Conservation (phyloP, 2,888 invertebrate genomes). For the Isoperla grammatica region DNA sequence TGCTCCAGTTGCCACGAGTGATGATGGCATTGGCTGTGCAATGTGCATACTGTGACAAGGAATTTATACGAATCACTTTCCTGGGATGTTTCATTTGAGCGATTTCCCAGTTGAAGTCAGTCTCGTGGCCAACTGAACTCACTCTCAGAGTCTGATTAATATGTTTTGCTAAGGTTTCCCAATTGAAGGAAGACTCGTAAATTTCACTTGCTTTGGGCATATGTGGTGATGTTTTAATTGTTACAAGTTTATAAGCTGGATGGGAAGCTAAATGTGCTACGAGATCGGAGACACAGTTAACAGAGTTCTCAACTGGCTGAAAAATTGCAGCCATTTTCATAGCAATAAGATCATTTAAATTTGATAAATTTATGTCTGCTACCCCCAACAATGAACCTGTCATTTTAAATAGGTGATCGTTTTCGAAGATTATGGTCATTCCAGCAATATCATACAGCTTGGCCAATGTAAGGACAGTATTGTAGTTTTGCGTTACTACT, state of each 20-base stretch:
- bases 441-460: slow-evolving; percentile 45
- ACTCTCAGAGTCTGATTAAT: slow-evolving; percentile 39
- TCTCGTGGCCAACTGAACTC: slow-evolving; percentile 30
- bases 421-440: slow-evolving; percentile 45
- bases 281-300: slow-evolving; percentile 32
- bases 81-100: slow-evolving; percentile 28
- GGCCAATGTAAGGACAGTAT: slow-evolving; percentile 46
- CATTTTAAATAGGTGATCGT: slow-evolving; percentile 45
- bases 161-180: slow-evolving; percentile 41
- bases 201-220: slow-evolving; percentile 36
- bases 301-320: slow-evolving; percentile 41
- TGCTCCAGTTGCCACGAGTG: slow-evolving; percentile 38
- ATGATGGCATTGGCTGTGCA: slow-evolving; percentile 43
- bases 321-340: slow-evolving; percentile 46
- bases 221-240: slow-evolving; percentile 44
- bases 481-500: slow-evolving; percentile 50
- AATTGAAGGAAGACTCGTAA: slow-evolving; percentile 42
- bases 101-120: slow-evolving; percentile 35
- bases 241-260: slow-evolving; percentile 46
- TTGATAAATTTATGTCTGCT: slow-evolving; percentile 39
- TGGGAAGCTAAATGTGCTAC: slow-evolving; percentile 44
- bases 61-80: slow-evolving; percentile 7
- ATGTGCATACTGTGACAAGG: slow-evolving; percentile 27
- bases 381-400: slow-evolving; percentile 40
- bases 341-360: slow-evolving; percentile 47